Evolutionary conservation across 2,113 vertebrate species (phyloP).

Genomic region (Archilochus colubris): DNA sequence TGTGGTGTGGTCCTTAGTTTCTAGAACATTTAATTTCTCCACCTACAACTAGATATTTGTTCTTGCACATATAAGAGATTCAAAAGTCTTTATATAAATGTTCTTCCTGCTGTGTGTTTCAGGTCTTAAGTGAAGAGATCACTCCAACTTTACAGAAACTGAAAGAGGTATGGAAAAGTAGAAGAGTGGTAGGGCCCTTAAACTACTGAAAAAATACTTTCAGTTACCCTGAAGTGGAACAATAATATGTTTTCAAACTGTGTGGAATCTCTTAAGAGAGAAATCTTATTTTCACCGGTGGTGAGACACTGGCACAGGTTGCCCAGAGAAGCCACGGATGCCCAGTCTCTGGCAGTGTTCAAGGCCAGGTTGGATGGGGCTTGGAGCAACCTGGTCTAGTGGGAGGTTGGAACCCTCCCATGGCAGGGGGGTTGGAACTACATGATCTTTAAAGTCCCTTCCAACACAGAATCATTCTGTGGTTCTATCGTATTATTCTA

Average conservation of each 20-base stretch:
- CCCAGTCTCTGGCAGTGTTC: too few species aligned
- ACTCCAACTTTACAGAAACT: constrained; percentile 91
- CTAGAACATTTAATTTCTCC: neutral
- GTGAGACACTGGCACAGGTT: too few species aligned
- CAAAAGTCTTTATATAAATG: neutral
- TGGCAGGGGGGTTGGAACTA: too few species aligned
- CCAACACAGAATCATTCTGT: too few species aligned
- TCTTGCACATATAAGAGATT: neutral
- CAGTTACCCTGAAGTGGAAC: neutral
- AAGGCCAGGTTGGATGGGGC: too few species aligned
- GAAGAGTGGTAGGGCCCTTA: neutral
- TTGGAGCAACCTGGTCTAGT: too few species aligned
- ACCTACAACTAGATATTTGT: neutral
- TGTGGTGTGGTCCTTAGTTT: neutral
- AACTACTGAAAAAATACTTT: neutral
- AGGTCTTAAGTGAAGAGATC: constrained; percentile 94
- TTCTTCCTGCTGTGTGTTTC: constrained; percentile 37
- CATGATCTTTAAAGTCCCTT: too few species aligned
- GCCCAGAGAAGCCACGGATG: too few species aligned
- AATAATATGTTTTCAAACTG: neutral
- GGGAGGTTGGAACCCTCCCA: too few species aligned
- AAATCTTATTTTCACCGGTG: neutral
- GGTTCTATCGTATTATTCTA: neutral
- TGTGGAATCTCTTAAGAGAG: neutral
- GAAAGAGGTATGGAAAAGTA: constrained; percentile 82